Evolutionary conservation across 2,113 vertebrate species (phyloP).

Genomic region (Thalassoma bifasciatum): DNA sequence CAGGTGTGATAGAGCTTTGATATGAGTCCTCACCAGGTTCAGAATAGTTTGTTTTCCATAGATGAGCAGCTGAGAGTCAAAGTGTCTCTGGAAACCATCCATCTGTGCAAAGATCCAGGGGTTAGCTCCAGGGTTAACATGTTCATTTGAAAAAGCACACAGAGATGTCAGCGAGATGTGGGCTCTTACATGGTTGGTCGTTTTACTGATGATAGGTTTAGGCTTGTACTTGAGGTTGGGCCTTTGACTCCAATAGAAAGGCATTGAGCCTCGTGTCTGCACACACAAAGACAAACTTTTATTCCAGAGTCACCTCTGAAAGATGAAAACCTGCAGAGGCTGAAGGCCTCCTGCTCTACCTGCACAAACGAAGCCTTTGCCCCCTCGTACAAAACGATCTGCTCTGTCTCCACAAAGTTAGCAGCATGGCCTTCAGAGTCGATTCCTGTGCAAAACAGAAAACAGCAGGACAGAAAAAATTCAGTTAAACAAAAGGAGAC

Average conservation of each 20-base stretch:
- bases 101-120: constrained; percentile 33
- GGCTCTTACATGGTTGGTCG: constrained; percentile 83
- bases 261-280: constrained; percentile 97
- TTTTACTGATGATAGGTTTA: constrained; percentile 94
- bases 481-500: too few relatives aligned
- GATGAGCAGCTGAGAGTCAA: constrained; percentile 95
- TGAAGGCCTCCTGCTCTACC: constrained; percentile 48
- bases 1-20: not conserved
- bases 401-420: constrained; percentile 98
- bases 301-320: not conserved
- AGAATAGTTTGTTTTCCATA: constrained; percentile 97
- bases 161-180: not conserved
- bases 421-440: constrained; percentile 98
- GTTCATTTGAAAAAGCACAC: not conserved
- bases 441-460: constrained; percentile 90
- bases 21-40: constrained; percentile 88
- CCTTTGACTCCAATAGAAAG: constrained; percentile 98
- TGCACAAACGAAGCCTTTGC: constrained; percentile 94
- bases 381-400: constrained; percentile 93
- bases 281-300: constrained; percentile 6
- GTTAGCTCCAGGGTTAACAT: not conserved
- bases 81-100: constrained; percentile 90
- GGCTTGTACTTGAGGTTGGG: constrained; percentile 99
- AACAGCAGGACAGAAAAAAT: constrained; percentile 2
- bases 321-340: not conserved